phyloP scores from a whole-genome alignment of 2,113 vertebrate genomes.

The Donacobius atricapilla region DNA sequence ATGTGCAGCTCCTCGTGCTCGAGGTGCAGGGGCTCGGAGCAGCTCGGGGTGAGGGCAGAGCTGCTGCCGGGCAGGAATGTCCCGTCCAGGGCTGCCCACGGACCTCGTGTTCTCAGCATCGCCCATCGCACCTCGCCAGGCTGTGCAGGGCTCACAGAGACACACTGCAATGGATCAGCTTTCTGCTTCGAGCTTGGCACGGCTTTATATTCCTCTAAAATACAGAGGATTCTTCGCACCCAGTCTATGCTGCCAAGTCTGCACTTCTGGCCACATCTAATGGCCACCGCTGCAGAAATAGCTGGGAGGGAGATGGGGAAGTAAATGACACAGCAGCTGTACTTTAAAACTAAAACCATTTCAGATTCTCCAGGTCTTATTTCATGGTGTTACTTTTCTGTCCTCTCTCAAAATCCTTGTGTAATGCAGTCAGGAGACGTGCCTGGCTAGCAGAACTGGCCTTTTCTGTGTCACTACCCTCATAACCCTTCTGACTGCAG shows the following conservation, averaged over 20 bases:
- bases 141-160: neutral
- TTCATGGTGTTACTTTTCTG: neutral
- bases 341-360: neutral
- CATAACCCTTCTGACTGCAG: neutral
- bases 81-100: rapidly evolving
- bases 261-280: neutral
- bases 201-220: neutral
- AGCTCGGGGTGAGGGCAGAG: rapidly evolving
- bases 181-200: neutral
- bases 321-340: neutral
- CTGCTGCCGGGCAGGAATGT: neutral
- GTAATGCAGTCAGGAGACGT: neutral
- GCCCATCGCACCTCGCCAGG: rapidly evolving
- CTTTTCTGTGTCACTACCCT: neutral
- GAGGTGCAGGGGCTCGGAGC: rapidly evolving
- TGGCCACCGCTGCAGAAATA: neutral
- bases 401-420: neutral
- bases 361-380: constrained; percentile 5
- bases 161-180: neutral
- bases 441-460: neutral
- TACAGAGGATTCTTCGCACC: neutral
- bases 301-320: neutral
- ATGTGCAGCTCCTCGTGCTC: rapidly evolving
- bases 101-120: rapidly evolving
- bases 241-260: neutral